Conservation (phyloP, 2,888 invertebrate genomes). For the Melanophora roralis region DNA sequence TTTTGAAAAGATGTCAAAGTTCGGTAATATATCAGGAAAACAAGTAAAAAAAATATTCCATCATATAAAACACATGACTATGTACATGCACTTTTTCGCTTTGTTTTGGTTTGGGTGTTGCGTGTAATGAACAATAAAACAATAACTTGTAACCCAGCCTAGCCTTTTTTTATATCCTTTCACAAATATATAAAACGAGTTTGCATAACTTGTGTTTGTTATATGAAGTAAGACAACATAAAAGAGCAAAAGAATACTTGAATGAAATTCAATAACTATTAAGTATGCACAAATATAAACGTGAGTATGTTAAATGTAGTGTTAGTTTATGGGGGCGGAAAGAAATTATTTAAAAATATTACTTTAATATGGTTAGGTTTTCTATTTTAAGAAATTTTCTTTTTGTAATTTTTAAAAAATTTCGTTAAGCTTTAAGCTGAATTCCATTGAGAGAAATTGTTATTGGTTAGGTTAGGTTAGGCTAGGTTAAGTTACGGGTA, state of each 20-base stretch:
- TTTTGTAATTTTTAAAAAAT: too few relatives aligned
- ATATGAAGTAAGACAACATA: background rate
- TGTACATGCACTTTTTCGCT: background rate
- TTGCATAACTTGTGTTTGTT: conserved; percentile 1
- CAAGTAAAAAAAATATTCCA: conserved; percentile 26
- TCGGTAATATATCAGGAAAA: conserved; percentile 64
- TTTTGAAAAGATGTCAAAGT: conserved; percentile 65
- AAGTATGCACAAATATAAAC: too few relatives aligned
- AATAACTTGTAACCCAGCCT: conserved; percentile 39
- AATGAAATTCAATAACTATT: conserved; percentile 12
- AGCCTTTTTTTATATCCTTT: conserved; percentile 21
- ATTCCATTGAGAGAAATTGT: too few relatives aligned
- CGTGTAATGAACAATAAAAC: background rate
- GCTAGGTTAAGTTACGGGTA: too few relatives aligned
- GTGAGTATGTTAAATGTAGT: too few relatives aligned
- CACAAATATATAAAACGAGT: too few relatives aligned
- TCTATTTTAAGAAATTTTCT: too few relatives aligned
- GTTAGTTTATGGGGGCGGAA: conserved; percentile 11
- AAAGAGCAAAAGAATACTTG: background rate
- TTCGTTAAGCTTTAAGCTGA: too few relatives aligned
- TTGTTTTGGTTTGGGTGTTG: background rate
- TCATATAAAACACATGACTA: background rate
- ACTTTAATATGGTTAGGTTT: background rate
- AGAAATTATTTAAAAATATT: background rate
- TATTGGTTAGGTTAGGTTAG: too few relatives aligned